Evolutionary conservation across 1,140 invertebrate genomes (phyloP).

Genomic region (Sinella curviseta): DNA sequence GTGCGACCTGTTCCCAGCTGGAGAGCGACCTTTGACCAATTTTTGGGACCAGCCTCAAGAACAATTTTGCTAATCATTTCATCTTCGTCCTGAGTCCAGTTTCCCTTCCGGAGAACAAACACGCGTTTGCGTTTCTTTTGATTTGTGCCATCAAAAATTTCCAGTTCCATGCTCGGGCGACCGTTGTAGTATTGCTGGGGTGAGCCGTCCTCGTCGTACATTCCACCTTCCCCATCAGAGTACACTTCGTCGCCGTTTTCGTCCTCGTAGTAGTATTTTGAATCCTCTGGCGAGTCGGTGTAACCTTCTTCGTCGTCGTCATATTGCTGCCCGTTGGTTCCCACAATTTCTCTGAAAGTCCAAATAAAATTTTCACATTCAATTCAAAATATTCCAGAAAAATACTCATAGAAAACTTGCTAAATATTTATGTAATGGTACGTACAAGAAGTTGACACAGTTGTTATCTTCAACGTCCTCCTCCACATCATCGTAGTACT

Average conservation of each 20-base stretch:
- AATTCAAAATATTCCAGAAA: background rate
- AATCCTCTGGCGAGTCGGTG: background rate
- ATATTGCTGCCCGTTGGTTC: background rate
- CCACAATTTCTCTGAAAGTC: background rate
- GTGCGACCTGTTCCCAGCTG: conserved; percentile 39
- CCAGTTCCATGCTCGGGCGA: background rate
- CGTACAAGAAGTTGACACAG: background rate
- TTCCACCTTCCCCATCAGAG: background rate
- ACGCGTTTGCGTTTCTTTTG: conserved; percentile 12
- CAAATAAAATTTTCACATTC: background rate
- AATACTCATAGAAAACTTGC: too few species aligned
- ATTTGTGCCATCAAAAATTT: background rate
- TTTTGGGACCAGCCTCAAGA: background rate
- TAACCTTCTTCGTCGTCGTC: background rate
- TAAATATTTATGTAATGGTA: background rate
- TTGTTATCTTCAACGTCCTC: background rate
- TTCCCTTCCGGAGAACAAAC: conserved; percentile 4
- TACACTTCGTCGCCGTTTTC: background rate
- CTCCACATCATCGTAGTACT: background rate
- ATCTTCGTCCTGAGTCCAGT: conserved; percentile 6
- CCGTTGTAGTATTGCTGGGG: background rate
- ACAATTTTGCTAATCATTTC: conserved; percentile 20
- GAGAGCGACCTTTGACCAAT: conserved; percentile 3
- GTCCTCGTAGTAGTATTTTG: conserved; percentile 4
- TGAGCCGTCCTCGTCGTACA: background rate